Base-by-base conservation (phyloP, 2,888 invertebrate species). In the Dermolepida albohirtum region DNA sequence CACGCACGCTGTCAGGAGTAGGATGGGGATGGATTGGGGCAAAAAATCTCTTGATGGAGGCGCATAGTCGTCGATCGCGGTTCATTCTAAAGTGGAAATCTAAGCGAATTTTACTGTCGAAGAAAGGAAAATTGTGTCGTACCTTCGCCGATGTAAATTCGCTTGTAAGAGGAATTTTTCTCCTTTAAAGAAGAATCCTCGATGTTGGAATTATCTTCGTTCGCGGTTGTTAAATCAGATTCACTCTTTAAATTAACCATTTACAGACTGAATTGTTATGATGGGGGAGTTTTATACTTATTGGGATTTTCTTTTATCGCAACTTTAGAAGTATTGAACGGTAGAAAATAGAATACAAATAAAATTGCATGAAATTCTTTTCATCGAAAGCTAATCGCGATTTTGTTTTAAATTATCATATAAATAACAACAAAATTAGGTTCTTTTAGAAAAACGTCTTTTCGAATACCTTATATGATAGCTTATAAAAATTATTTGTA, bases 11-110 rank as follows among this genome's bases (percentile, higher is more conserved):
- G 27, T 22, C n/a, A 51, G 2, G 27, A n/a, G 0, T 6, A 34
- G 10, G 6, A 34, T 10, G 8, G 34, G 6, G 10, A 34, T 34
- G 10, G 34, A 34, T 8, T 10, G 10, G 34, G 34, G 10, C 4
- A 29, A 10, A 22, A 4, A 22, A 34, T 34, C 34, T 34, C 34
- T 34, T 10, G 10, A 34, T 34, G 34, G 34, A 7, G 34, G 34
- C 34, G 34, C 6, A 34, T 2, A 7, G 34, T 34, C 34, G 34
- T 34, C 34, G 34, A 34, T 34, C 10, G 34, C 41, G 40, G 7
- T 55, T 55, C 55, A 41, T 55, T 55, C 41, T 55, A 55, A 55
- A 55, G 39, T 55, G 55, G 40, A 55, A 8, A 55, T 11, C 14
- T 39, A 5, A 16, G 16, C 41, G 34, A 34, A 34, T 34, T 34